Conservation (phyloP, 2,888 invertebrate genomes). For the Melieria crassipennis region DNA sequence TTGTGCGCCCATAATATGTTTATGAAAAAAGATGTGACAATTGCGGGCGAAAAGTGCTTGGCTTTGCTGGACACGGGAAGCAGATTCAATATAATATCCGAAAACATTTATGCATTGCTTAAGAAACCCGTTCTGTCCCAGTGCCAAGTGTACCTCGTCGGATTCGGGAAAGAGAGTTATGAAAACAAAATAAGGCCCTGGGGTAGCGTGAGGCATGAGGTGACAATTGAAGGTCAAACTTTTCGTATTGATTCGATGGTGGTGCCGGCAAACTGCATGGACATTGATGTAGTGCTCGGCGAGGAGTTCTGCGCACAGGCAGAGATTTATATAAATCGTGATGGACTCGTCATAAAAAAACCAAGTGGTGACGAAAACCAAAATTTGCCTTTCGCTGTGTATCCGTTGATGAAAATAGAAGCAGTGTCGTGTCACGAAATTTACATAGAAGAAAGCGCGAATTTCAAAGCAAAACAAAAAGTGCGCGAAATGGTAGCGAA, state of each 20-base stretch:
- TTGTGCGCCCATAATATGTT: conserved; percentile 8
- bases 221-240: conserved; percentile 5
- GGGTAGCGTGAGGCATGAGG: conserved; percentile 1
- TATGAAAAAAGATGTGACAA: conserved; percentile 18
- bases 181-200: conserved; percentile 15
- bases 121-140: too few species aligned
- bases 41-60: not conserved
- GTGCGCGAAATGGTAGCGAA: conserved; percentile 12
- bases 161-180: not conserved
- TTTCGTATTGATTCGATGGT: conserved; percentile 13
- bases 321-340: conserved; percentile 30
- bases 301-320: conserved; percentile 27
- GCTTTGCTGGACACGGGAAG: conserved; percentile 34
- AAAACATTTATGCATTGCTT: too few species aligned
- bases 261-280: conserved; percentile 19
- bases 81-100: conserved; percentile 15
- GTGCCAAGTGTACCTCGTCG: not conserved
- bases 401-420: conserved; percentile 23
- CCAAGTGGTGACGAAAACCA: not conserved
- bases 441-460: conserved; percentile 5
- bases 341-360: conserved; percentile 21
- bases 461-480: conserved; percentile 6
- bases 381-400: not conserved
- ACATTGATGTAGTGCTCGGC: conserved; percentile 29
- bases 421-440: not conserved